A percentile compares a stretch with the other conserved stretches of the same genome.
Evolutionary conservation across 2,888 invertebrate species (phyloP).

Genomic region (Smittia aterrima): DNA sequence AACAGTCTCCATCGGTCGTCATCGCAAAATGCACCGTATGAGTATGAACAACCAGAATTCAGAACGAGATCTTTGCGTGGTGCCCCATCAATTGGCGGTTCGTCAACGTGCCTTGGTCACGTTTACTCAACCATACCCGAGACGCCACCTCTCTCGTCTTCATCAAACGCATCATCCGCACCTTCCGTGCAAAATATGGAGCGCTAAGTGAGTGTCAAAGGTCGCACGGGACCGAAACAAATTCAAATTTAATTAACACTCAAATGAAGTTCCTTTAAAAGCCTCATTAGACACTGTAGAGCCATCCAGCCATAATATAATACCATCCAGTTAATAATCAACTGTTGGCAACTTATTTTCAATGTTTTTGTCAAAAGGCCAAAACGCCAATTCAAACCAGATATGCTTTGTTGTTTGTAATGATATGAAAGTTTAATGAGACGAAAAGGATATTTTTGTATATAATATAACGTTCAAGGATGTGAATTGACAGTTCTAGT

Average conservation of each 20-base stretch:
- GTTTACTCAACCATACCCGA: conserved; percentile 44
- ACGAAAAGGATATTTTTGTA: conserved; percentile 4
- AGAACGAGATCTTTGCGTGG: conserved; percentile 13
- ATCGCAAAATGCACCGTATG: conserved; percentile 30
- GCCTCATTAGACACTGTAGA: not conserved
- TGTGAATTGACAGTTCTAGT: not conserved
- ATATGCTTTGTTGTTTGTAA: too few species aligned
- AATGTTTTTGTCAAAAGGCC: too few species aligned
- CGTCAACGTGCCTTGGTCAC: conserved; percentile 37
- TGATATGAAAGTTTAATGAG: too few species aligned
- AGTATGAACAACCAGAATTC: conserved; percentile 42
- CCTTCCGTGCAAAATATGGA: not conserved
- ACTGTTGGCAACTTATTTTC: not conserved
- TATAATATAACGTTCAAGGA: not conserved
- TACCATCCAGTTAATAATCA: not conserved
- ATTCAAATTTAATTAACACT: not conserved
- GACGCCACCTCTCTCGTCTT: conserved; percentile 42
- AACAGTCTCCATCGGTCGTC: conserved; percentile 7
- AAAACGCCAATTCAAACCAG: too few species aligned
- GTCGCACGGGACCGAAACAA: not conserved
- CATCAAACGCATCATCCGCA: conserved; percentile 26
- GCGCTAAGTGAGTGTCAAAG: not conserved
- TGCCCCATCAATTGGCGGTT: conserved; percentile 35
- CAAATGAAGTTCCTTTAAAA: not conserved
- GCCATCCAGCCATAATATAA: not conserved